Evolutionary conservation across 2,888 invertebrate species (phyloP).

Genomic region (Watsonalla binaria): DNA sequence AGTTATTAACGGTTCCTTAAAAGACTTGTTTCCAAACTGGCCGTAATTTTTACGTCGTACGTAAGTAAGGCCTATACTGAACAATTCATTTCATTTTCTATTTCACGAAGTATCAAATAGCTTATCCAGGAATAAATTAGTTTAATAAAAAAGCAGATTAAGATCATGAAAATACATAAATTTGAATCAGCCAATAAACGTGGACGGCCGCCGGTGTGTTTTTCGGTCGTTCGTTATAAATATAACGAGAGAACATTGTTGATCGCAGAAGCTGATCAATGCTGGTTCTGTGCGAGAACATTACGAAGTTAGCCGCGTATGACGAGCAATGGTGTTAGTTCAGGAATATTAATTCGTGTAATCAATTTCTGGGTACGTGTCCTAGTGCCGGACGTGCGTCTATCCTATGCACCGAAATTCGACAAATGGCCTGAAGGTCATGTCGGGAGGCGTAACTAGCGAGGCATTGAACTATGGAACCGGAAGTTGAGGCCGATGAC

Average conservation of each 20-base stretch:
- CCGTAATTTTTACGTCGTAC: too few relatives aligned
- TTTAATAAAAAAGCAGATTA: too few relatives aligned
- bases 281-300: constrained; percentile 7
- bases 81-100: too few relatives aligned
- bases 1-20: too few relatives aligned
- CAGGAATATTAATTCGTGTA: constrained; percentile 12
- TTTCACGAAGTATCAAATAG: too few relatives aligned
- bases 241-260: background rate
- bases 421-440: constrained; percentile 54
- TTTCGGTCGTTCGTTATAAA: background rate
- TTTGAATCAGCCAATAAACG: too few relatives aligned
- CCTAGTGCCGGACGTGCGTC: constrained; percentile 9
- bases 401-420: constrained; percentile 14
- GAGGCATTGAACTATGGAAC: constrained; percentile 70
- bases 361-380: constrained; percentile 1
- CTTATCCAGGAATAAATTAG: too few relatives aligned
- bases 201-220: background rate
- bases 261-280: constrained; percentile 13
- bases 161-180: too few relatives aligned
- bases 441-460: constrained; percentile 39
- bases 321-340: constrained; percentile 16
- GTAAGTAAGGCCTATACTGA: too few relatives aligned
- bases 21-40: too few relatives aligned
- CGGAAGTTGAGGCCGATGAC: constrained; percentile 68
- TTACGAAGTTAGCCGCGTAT: constrained; percentile 1